Conservation (phyloP, 1,140 invertebrate species). For the Nasonia longicornis region DNA sequence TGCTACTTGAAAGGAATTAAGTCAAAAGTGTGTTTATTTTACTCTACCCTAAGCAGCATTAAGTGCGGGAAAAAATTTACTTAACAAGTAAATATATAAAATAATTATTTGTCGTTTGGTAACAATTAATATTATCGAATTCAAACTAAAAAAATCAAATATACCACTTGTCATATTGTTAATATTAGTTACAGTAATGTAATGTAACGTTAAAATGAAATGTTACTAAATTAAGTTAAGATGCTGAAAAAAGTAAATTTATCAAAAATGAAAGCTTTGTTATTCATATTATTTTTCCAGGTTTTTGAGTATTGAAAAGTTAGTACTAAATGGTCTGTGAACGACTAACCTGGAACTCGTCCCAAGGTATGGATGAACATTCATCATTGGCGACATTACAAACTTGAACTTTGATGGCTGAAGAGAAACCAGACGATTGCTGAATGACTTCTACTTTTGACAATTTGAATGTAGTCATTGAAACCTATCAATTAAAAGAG, state of each 20-base stretch:
- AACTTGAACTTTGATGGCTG: conserved; percentile 81
- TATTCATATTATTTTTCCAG: conserved; percentile 26
- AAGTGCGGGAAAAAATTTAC: conserved; percentile 7
- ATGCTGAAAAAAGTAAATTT: conserved; percentile 25
- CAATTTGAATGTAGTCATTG: conserved; percentile 84
- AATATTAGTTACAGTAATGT: conserved; percentile 23
- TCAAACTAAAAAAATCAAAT: conserved; percentile 6
- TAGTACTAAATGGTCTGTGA: neutral
- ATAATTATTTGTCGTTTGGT: neutral
- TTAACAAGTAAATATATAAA: neutral
- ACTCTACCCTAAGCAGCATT: conserved; percentile 16
- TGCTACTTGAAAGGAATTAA: conserved; percentile 41
- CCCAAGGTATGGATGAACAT: conserved; percentile 89
- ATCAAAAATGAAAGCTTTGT: conserved; percentile 18
- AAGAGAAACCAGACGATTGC: conserved; percentile 81
- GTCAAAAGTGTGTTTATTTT: conserved; percentile 3
- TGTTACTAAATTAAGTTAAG: conserved; percentile 26
- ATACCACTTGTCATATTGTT: neutral
- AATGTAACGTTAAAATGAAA: conserved; percentile 22
- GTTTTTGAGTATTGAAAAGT: conserved; percentile 28
- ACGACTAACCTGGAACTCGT: conserved; percentile 89
- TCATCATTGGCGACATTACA: conserved; percentile 83
- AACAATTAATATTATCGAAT: neutral
- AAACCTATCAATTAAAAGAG: conserved; percentile 73
- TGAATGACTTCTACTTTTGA: conserved; percentile 86